phyloP scores from a whole-genome alignment of 2,888 invertebrate genomes.

The Noctua janthina region DNA sequence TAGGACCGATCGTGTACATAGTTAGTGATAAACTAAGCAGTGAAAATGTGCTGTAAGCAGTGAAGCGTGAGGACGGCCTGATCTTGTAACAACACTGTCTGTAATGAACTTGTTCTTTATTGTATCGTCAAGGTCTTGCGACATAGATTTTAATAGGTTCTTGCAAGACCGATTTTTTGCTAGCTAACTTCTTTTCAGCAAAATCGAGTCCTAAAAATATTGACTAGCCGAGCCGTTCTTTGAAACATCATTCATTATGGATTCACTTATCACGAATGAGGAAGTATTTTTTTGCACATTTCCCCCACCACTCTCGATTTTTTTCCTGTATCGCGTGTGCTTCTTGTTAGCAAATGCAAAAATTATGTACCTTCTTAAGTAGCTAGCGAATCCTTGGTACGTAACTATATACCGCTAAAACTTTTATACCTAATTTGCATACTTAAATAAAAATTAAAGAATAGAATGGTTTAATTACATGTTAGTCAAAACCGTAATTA shows the following conservation, averaged over 20 bases:
- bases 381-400: neutral
- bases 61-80: constrained; percentile 74
- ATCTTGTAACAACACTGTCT: constrained; percentile 69
- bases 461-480: neutral
- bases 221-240: neutral
- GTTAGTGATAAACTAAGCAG: constrained; percentile 74
- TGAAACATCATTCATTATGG: neutral
- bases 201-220: constrained; percentile 9
- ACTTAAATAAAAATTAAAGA: neutral
- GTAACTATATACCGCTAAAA: neutral
- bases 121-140: constrained; percentile 72
- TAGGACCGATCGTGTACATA: constrained; percentile 71
- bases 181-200: constrained; percentile 28
- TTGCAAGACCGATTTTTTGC: constrained; percentile 49
- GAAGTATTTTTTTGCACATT: neutral
- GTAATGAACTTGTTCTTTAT: constrained; percentile 72
- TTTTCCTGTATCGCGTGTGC: constrained; percentile 6
- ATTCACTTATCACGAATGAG: neutral
- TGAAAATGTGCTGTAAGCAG: constrained; percentile 71
- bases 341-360: neutral
- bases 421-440: neutral
- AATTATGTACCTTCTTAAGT: neutral
- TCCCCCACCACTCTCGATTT: neutral
- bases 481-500: neutral
- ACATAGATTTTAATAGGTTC: constrained; percentile 63